A percentile compares a stretch with the other conserved stretches of the same genome.
These are phyloP conservation scores for Dissostichus mawsoni DNA, from an alignment of 2,113 vertebrate genomes.

Conservation along the genomic window DNA sequence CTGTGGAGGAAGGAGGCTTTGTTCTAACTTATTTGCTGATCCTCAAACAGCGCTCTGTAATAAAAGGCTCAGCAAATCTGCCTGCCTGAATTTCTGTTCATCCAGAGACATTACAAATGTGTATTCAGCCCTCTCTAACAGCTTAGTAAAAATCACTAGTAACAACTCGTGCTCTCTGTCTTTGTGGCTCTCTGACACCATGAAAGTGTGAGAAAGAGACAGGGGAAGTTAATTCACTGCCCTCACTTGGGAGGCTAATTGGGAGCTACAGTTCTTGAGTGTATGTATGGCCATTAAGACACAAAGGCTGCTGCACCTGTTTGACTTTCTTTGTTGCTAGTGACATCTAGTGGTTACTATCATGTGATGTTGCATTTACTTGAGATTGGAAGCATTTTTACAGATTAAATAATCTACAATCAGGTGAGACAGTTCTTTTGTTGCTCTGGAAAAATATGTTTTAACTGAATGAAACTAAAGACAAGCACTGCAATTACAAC, in stretches of 20 bases:
- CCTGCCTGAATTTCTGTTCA: conserved; percentile 11
- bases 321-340: conserved; percentile 64
- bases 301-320: conserved; percentile 52
- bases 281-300: conserved; percentile 21
- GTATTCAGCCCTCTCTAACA: not conserved
- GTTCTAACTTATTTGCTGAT: conserved; percentile 9
- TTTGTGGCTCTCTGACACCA: not conserved
- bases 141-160: not conserved
- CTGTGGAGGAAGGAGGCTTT: conserved; percentile 7
- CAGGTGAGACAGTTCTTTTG: not conserved
- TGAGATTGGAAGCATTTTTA: not conserved
- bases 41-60: conserved; percentile 1
- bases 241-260: conserved; percentile 28
- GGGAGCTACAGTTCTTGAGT: conserved; percentile 26
- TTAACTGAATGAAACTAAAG: not conserved
- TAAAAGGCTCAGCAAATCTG: conserved; percentile 21
- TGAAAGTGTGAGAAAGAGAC: conserved; percentile 7
- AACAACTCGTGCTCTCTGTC: not conserved
- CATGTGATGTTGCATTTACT: conserved; percentile 7
- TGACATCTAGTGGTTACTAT: conserved; percentile 73
- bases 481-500: not conserved
- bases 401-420: not conserved
- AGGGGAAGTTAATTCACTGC: conserved; percentile 27
- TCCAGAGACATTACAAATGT: conserved; percentile 24
- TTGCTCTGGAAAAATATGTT: not conserved